These are phyloP conservation scores for Gastracanthus pulcherrimus DNA, from an alignment of 2,888 invertebrate species.

Conservation along the genomic window DNA sequence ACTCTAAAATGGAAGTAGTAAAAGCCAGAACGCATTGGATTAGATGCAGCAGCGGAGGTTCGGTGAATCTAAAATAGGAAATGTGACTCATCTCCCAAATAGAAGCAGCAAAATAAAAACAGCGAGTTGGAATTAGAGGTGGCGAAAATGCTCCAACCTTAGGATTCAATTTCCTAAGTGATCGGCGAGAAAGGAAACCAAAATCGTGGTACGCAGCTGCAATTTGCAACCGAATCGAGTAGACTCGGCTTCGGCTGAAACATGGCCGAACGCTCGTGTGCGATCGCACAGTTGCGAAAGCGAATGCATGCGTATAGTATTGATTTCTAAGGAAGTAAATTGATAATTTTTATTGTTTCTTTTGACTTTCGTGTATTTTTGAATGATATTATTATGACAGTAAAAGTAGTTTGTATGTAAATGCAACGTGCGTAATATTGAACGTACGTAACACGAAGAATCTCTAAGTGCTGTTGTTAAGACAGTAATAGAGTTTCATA, in stretches of 20 bases:
- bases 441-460: too few species aligned
- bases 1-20: conserved; percentile 18
- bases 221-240: conserved; percentile 24
- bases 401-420: too few species aligned
- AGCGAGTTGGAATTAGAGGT: neutral
- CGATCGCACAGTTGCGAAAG: neutral
- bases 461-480: too few species aligned
- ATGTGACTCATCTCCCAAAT: conserved; percentile 35
- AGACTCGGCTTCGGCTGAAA: too few species aligned
- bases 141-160: conserved; percentile 7
- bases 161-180: conserved; percentile 34
- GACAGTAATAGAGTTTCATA: too few species aligned
- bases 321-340: neutral
- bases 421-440: too few species aligned
- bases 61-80: conserved; percentile 7
- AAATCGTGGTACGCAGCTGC: neutral
- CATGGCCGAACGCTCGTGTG: neutral
- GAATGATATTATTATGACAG: too few species aligned
- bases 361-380: too few species aligned
- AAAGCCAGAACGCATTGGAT: neutral
- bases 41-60: neutral
- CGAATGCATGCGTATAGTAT: neutral
- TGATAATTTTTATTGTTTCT: neutral
- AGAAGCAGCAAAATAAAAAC: conserved; percentile 7
- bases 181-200: conserved; percentile 20